Conservation (phyloP, 1,140 invertebrate genomes). For the Drosophila guanche region DNA sequence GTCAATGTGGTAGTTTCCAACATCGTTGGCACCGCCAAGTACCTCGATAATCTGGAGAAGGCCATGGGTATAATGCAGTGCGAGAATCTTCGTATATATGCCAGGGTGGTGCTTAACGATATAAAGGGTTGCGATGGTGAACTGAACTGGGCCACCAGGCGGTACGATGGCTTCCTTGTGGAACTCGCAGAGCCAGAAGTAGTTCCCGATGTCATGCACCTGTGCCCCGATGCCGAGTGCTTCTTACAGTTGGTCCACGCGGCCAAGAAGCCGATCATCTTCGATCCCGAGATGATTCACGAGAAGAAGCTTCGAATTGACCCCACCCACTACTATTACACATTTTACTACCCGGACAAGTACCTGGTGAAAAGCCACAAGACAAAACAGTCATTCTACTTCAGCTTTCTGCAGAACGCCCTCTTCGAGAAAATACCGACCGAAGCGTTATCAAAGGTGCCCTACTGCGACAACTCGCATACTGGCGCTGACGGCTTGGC, state of each 20-base stretch:
- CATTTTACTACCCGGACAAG: constrained; percentile 77
- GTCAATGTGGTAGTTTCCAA: constrained; percentile 69
- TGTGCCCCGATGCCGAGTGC: constrained; percentile 61
- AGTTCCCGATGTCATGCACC: constrained; percentile 51
- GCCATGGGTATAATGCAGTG: constrained; percentile 52
- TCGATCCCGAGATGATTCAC: constrained; percentile 49
- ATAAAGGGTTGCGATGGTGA: constrained; percentile 60
- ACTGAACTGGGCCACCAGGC: constrained; percentile 59
- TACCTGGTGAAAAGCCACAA: constrained; percentile 45
- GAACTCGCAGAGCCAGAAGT: constrained; percentile 36
- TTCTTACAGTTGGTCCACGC: constrained; percentile 57
- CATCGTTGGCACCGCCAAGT: constrained; percentile 51
- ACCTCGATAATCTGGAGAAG: constrained; percentile 55
- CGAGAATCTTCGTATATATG: constrained; percentile 57
- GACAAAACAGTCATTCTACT: constrained; percentile 20
- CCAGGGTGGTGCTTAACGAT: constrained; percentile 66
- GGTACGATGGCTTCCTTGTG: constrained; percentile 73
- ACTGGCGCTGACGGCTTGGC: constrained; percentile 70
- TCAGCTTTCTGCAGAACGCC: constrained; percentile 55
- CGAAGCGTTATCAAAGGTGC: constrained; percentile 31
- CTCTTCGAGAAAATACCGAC: constrained; percentile 57
- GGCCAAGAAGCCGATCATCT: constrained; percentile 68
- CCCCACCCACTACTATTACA: constrained; percentile 57
- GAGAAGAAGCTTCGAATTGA: constrained; percentile 54
- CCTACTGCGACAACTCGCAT: constrained; percentile 66